Evolutionary conservation across 2,888 invertebrate genomes (phyloP).

Genomic region (Pasiphila rectangulata): DNA sequence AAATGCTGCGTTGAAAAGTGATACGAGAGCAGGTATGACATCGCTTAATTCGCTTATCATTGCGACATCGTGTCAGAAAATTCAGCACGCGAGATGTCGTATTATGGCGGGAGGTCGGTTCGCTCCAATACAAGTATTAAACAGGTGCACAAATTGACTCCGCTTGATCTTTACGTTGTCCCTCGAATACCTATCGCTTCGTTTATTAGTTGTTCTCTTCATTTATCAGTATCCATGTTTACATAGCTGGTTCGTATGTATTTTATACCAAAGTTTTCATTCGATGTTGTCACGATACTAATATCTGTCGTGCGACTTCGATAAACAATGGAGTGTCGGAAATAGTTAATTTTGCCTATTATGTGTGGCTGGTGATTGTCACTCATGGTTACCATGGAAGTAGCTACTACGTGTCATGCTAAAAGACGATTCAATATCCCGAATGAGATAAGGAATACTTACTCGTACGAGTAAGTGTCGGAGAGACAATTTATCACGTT

Average conservation of each 20-base stretch:
- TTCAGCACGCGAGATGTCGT: not conserved
- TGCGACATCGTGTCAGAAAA: constrained; percentile 11
- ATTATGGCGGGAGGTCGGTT: constrained; percentile 17
- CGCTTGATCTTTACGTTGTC: constrained; percentile 43
- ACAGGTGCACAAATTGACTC: constrained; percentile 34
- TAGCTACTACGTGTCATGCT: constrained; percentile 19
- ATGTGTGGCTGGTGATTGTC: not conserved
- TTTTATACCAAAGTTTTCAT: constrained; percentile 13
- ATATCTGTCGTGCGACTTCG: constrained; percentile 22
- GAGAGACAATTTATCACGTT: constrained; percentile 23
- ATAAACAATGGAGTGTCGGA: constrained; percentile 25
- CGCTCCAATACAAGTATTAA: constrained; percentile 20
- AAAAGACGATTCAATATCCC: constrained; percentile 9
- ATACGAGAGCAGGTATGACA: constrained; percentile 4
- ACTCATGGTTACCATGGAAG: not conserved
- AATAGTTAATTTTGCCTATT: constrained; percentile 10
- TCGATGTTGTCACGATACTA: constrained; percentile 20
- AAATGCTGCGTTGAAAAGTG: not conserved
- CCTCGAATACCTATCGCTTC: constrained; percentile 32
- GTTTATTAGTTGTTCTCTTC: constrained; percentile 33
- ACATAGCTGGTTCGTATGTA: constrained; percentile 2
- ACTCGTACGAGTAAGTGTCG: not conserved
- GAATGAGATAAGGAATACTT: constrained; percentile 16
- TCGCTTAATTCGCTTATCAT: constrained; percentile 27
- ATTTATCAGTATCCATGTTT: constrained; percentile 3